Evolutionary conservation across 2,797 vertebrate species (phyloP).

Genomic region (Choloepus didactylus): DNA sequence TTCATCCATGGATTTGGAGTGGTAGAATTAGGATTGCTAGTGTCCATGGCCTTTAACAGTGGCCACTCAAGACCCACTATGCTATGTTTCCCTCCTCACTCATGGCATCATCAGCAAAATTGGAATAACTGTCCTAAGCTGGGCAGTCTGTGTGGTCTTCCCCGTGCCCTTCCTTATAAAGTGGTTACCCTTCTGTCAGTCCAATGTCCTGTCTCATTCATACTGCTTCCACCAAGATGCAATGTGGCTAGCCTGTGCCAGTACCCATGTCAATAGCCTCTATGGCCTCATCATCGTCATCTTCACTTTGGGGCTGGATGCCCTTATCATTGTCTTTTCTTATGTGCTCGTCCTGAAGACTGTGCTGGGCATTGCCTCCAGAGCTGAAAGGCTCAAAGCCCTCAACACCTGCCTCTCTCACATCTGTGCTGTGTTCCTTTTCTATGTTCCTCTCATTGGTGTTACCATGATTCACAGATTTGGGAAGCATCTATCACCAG

Average conservation of each 20-base stretch:
- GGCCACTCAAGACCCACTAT: slow-evolving; percentile 79
- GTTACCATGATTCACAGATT: slow-evolving; percentile 74
- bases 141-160: slow-evolving; percentile 61
- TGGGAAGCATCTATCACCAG: slow-evolving; percentile 57
- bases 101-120: slow-evolving; percentile 60
- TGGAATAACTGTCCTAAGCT: slow-evolving; percentile 37
- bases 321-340: slow-evolving; percentile 81
- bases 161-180: slow-evolving; percentile 79
- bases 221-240: slow-evolving; percentile 87
- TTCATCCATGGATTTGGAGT: slow-evolving; percentile 86
- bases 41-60: slow-evolving; percentile 89
- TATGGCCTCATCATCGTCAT: slow-evolving; percentile 80
- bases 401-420: slow-evolving; percentile 87
- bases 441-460: slow-evolving; percentile 72
- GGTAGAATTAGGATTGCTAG: slow-evolving; percentile 86
- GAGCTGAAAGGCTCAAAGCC: slow-evolving; percentile 78
- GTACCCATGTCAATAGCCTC: slow-evolving; percentile 81
- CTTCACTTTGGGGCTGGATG: slow-evolving; percentile 67
- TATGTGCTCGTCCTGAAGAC: slow-evolving; percentile 85
- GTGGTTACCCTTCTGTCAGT: slow-evolving; percentile 66
- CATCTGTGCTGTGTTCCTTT: slow-evolving; percentile 82
- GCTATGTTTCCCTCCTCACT: slow-evolving; percentile 73
- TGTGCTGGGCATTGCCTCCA: slow-evolving; percentile 81
- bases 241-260: slow-evolving; percentile 84
- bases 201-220: slow-evolving; percentile 84